Evolutionary conservation across 2,888 invertebrate genomes (phyloP), one percentile per base, ranked within the genome.

Genomic region (Fragum whitleyi): DNA sequence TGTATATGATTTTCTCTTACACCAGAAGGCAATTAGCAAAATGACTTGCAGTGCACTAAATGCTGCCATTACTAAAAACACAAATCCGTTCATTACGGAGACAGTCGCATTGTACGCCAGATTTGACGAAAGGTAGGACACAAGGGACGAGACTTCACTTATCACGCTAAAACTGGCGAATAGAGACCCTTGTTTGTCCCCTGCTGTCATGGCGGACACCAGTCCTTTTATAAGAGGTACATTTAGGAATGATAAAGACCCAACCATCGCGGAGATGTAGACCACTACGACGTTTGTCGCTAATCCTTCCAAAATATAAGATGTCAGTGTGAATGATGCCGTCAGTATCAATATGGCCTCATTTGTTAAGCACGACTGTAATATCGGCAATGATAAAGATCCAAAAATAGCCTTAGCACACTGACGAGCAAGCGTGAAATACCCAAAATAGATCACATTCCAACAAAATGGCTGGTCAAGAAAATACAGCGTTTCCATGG

Each of bases 381-480:
- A 65, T 2, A 74, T n/a, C 29, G 62, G 72, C 39, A 84, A 32
- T 1, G 79, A 51, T 7, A 62, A 59, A 0, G 81, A 57, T 23
- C 81, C 84, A 19, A 79, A 11, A 1, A 84, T 14, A 14, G 65
- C 62, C 28, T 72, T 53, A 16, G 69, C 61, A 28, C 71, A 39
- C 32, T 78, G 76, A n/a, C 74, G 29, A 0, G 53, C 71, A 28
- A 70, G 65, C 6, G 47, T 19, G 29, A 74, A 84, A 19, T 76
- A 55, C 0, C 84, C 81, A 32, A 84, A 77, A 29, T 65, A 29
- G 19, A 36, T 23, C 0, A 81, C 79, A 28, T 59, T 72, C 81
- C 81, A 84, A 59, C 84, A 84, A 42, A 84, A 84, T 39, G 84
- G 84, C 39, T 72, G 67, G 2, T 81, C 81, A 0, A 83, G 73